Evolutionary conservation across 1,140 invertebrate species (phyloP).

Genomic region (Lepidurus arcticus): DNA sequence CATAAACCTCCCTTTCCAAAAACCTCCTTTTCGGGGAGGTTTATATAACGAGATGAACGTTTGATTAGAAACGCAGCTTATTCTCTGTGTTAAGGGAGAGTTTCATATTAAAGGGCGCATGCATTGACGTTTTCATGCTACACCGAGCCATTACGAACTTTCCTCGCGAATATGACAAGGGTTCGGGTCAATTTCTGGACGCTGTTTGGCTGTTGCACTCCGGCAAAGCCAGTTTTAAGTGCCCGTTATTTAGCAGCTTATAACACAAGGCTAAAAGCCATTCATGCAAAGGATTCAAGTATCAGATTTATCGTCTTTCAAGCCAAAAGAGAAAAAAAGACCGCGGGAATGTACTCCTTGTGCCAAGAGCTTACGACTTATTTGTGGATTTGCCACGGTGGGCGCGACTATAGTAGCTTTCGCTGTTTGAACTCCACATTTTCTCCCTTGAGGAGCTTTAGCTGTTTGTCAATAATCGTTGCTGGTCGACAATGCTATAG

Average conservation of each 20-base stretch:
- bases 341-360: background rate
- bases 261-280: background rate
- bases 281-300: background rate
- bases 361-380: background rate
- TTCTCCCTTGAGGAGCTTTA: background rate
- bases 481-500: background rate
- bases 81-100: background rate
- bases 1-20: background rate
- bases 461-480: constrained; percentile 6
- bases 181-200: constrained; percentile 5
- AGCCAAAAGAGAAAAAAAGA: background rate
- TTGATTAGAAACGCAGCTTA: background rate
- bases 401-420: background rate
- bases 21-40: background rate
- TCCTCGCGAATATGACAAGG: background rate
- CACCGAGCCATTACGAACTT: constrained; percentile 9
- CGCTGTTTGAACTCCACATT: background rate
- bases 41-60: background rate
- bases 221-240: background rate
- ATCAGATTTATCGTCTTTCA: constrained; percentile 16
- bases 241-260: background rate
- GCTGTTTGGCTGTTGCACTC: background rate
- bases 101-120: background rate
- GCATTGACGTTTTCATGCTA: background rate
- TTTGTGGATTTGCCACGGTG: background rate